Evolutionary conservation across 2,113 vertebrate genomes (phyloP).

Genomic region (Callaeas wilsoni): DNA sequence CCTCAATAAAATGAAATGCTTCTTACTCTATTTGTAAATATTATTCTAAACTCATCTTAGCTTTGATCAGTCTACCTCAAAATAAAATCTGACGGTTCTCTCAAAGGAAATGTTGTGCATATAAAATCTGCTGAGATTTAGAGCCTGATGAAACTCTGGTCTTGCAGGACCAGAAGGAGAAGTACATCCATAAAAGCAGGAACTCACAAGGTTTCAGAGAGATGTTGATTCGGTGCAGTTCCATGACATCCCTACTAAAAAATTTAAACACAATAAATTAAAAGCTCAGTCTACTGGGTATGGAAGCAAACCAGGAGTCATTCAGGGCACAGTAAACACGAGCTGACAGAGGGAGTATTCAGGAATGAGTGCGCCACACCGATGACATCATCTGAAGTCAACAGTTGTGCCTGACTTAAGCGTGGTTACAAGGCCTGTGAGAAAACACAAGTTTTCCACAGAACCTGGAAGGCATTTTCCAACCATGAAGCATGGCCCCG

Average conservation of each 20-base stretch:
- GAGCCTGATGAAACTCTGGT: neutral
- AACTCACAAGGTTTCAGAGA: neutral
- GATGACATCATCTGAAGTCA: neutral
- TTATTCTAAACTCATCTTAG: conserved; percentile 2
- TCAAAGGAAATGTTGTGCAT: neutral
- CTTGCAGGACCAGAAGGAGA: neutral
- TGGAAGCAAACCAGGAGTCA: conserved; percentile 26
- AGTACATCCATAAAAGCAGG: neutral
- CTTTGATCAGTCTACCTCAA: conserved; percentile 25
- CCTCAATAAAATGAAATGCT: neutral
- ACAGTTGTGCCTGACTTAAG: neutral
- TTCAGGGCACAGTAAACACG: neutral
- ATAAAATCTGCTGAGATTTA: neutral
- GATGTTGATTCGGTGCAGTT: neutral
- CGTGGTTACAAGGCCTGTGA: neutral
- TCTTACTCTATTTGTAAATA: conserved; percentile 24
- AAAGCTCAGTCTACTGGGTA: neutral
- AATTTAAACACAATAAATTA: conserved; percentile 50
- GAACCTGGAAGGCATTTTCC: neutral
- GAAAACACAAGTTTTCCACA: neutral
- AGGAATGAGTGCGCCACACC: neutral
- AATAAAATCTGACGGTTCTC: conserved; percentile 24
- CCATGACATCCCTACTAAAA: conserved; percentile 37
- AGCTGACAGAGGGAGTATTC: conserved; percentile 41
- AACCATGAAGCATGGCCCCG: neutral